Evolutionary conservation across 2,888 invertebrate genomes (phyloP).

Genomic region (Alsophila aescularia): DNA sequence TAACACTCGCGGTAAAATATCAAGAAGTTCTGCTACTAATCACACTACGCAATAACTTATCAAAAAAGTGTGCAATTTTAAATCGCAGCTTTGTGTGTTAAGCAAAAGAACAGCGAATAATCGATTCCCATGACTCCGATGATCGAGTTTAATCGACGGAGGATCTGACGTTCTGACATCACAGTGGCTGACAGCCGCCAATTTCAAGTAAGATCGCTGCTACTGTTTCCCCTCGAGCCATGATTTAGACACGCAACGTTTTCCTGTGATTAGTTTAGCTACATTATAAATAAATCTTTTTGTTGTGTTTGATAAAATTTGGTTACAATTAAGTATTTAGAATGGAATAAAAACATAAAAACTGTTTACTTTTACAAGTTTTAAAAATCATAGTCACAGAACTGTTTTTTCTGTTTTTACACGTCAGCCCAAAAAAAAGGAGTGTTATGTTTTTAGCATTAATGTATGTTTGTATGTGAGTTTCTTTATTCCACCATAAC

Average conservation of each 20-base stretch:
- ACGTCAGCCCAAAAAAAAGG: too few species aligned
- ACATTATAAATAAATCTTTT: conserved; percentile 21
- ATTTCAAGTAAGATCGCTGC: conserved; percentile 62
- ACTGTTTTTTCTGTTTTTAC: too few species aligned
- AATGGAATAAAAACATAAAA: too few species aligned
- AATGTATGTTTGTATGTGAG: too few species aligned
- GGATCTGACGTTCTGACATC: conserved; percentile 44
- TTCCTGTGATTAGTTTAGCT: conserved; percentile 20
- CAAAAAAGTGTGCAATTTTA: conserved; percentile 5
- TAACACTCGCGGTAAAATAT: background rate
- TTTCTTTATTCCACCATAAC: too few species aligned
- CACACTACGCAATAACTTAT: too few species aligned
- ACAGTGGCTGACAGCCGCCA: conserved; percentile 60
- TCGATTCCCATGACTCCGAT: conserved; percentile 68
- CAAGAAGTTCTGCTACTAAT: background rate
- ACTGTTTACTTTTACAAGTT: too few species aligned
- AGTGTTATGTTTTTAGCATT: too few species aligned
- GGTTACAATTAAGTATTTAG: background rate
- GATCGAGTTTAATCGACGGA: conserved; percentile 50
- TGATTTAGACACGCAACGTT: conserved; percentile 61
- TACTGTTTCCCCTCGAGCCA: conserved; percentile 62
- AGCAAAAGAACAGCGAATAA: conserved; percentile 38
- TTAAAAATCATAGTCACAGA: too few species aligned
- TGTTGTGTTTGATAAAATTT: background rate
- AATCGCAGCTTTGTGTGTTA: conserved; percentile 1